phyloP scores from a whole-genome alignment of 2,888 invertebrate genomes.

The Caenorhabditis sinica region DNA sequence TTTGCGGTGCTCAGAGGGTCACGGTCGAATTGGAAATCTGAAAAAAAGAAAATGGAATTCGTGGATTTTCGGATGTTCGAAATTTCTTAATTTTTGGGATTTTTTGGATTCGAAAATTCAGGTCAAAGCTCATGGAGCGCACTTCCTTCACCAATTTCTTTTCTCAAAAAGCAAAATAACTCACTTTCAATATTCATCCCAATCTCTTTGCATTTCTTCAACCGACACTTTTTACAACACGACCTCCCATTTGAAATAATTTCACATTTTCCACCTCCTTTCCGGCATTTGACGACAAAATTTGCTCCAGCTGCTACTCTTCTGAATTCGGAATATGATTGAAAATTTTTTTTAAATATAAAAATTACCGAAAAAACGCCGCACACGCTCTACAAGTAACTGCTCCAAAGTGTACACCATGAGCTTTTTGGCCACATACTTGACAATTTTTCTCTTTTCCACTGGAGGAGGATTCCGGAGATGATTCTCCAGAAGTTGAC shows the following conservation, averaged over 20 bases:
- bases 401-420: not conserved
- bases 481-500: conserved; percentile 7
- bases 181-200: conserved; percentile 48
- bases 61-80: not conserved
- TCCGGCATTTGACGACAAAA: conserved; percentile 27
- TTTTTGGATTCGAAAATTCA: not conserved
- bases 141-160: not conserved
- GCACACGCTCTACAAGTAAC: not conserved
- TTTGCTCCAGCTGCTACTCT: conserved; percentile 34
- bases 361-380: not conserved
- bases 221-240: conserved; percentile 46
- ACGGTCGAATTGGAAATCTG: conserved; percentile 44
- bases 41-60: not conserved
- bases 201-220: conserved; percentile 39
- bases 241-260: conserved; percentile 41
- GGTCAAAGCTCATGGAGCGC: not conserved
- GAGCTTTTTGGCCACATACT: not conserved
- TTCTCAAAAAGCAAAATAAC: too few relatives aligned
- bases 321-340: conserved; percentile 7
- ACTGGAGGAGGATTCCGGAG: conserved; percentile 1
- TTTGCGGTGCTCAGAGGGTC: conserved; percentile 24
- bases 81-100: not conserved
- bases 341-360: not conserved
- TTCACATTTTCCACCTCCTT: conserved; percentile 26
- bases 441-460: not conserved